Evolutionary conservation across 2,888 invertebrate species (phyloP).

Genomic region (Anthoptus insignis): DNA sequence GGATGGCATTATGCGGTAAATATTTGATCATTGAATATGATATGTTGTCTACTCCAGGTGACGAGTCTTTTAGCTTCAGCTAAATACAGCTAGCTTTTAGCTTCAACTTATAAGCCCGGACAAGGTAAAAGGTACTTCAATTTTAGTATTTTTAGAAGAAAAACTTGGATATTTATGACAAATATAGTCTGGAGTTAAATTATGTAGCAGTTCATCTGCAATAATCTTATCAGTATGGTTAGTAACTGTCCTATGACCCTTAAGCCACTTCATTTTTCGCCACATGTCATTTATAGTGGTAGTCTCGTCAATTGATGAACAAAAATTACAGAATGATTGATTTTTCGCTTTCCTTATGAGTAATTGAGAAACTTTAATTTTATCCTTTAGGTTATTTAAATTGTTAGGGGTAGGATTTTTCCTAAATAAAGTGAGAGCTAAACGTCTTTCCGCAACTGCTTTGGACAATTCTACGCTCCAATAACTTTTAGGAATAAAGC

Average conservation of each 20-base stretch:
- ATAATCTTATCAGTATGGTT: not conserved
- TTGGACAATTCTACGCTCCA: conserved; percentile 46
- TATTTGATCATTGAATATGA: conserved; percentile 13
- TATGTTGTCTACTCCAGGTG: too few relatives aligned
- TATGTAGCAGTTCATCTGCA: not conserved
- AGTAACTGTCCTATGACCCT: conserved; percentile 26
- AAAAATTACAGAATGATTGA: conserved; percentile 34
- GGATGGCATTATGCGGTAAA: not conserved
- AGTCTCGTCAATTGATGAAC: conserved; percentile 25
- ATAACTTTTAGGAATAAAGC: conserved; percentile 45
- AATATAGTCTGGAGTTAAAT: not conserved
- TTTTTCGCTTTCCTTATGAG: conserved; percentile 32
- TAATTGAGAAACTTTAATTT: conserved; percentile 32
- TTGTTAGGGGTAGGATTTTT: conserved; percentile 47
- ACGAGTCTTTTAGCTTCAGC: too few relatives aligned
- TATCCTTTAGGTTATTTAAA: conserved; percentile 22
- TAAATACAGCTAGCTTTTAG: too few relatives aligned
- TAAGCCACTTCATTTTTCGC: conserved; percentile 45
- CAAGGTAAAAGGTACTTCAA: not conserved
- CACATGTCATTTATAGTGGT: conserved; percentile 41
- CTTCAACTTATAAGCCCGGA: not conserved
- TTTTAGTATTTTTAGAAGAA: not conserved
- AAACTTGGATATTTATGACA: not conserved
- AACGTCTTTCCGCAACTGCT: conserved; percentile 41
- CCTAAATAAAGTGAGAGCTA: conserved; percentile 43